Percentiles rank a stretch among this genome's conserved stretches.
These are phyloP conservation scores for Sebastes oblongus DNA, from an alignment of 2,797 vertebrate species.

Conservation along the genomic window DNA sequence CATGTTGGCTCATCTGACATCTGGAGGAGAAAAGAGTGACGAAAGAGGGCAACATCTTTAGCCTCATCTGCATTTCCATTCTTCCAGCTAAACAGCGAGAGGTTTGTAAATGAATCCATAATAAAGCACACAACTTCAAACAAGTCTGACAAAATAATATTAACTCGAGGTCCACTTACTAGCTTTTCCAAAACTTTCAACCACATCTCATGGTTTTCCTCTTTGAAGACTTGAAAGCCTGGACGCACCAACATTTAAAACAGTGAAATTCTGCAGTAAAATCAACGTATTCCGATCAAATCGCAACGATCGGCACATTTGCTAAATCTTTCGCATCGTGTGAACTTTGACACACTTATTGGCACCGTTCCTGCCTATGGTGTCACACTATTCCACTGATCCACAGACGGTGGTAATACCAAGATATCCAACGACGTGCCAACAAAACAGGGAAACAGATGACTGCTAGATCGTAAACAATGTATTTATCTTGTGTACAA, in stretches of 20 bases:
- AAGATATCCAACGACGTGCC: too few species aligned
- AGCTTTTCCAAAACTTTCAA: not conserved
- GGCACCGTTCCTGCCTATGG: rapidly evolving
- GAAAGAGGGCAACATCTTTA: not conserved
- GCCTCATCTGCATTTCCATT: not conserved
- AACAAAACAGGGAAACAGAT: too few species aligned
- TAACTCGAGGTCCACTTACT: not conserved
- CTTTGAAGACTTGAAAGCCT: not conserved
- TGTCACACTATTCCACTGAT: too few species aligned
- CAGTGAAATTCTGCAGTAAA: not conserved
- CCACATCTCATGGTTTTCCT: too few species aligned
- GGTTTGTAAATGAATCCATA: not conserved
- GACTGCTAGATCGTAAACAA: too few species aligned
- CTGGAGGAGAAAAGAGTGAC: not conserved
- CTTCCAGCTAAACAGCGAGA: not conserved
- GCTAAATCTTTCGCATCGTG: rapidly evolving
- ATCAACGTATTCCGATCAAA: too few species aligned
- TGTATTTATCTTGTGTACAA: too few species aligned
- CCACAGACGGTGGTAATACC: too few species aligned
- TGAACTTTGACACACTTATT: rapidly evolving
- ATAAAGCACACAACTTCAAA: not conserved
- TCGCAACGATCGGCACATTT: too few species aligned
- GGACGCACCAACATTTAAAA: too few species aligned
- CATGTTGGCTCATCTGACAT: not conserved
- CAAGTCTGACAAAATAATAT: not conserved